Evolutionary conservation across 37 sponge, comb jelly and placozoan species (phyloP), one percentile per base, ranked within the genome.

Genomic region (Tethya wilhelma): DNA sequence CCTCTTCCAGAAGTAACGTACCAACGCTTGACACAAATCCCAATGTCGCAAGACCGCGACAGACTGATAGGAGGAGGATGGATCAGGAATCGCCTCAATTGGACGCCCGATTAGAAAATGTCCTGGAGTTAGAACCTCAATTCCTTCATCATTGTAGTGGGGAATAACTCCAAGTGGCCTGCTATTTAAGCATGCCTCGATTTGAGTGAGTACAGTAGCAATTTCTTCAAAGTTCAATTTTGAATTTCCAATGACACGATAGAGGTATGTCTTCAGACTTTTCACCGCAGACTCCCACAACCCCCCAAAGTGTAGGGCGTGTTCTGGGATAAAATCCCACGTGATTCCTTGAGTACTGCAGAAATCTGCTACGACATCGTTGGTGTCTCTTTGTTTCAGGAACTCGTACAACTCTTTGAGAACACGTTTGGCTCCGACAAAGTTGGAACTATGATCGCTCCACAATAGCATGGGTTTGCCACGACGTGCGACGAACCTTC

Each of bases 371-470:
- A 65, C 34, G 5, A 38, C 28, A 5, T 8, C 37, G 14, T 65
- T 20, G 31, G 33, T 20, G 7, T 65, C 4, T 26, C 6, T 34
- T 4, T 26, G 28, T 34, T 12, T 20, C 3, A 65, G 2, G 4
- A 8, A 30, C n/a, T n/a, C n/a, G n/a, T n/a, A n/a, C n/a, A n/a
- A n/a, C 7, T 65, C 33, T 65, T 31, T 65, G 66, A 65, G 66
- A 65, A 31, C 6, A 31, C 66, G 37, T 65, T 5, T 12, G 20
- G 66, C 66, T 36, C 66, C 66, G 34, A 65, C 12, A 65, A 82
- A 88, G 37, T 77, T 88, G 11, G 73, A 77, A 19, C 78, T 78
- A 70, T 88, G 78, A 53, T 88, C 89, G 62, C 73, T 82, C 78
- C 70, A 71, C 7, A 88, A 59, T 32, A 68, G 17, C 5, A 73